These are phyloP conservation scores for Synanthedon andrenaeformis DNA, from an alignment of 2,888 invertebrate species.

Conservation along the genomic window DNA sequence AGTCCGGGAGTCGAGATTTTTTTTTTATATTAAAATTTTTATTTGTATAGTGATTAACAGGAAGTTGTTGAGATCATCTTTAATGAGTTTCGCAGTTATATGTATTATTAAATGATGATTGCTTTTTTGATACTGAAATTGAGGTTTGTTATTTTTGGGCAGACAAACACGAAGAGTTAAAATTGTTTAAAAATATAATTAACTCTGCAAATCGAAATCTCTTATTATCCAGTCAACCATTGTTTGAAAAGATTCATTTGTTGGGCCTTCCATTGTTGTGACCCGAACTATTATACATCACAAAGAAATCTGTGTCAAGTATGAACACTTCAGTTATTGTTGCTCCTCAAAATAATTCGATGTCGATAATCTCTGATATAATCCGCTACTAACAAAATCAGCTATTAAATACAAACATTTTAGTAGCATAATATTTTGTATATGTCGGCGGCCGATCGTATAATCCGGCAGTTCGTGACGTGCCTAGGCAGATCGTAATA, in stretches of 20 bases:
- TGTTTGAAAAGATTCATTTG: not conserved
- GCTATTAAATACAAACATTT: no score
- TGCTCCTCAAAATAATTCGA: not conserved
- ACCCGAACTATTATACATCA: not conserved
- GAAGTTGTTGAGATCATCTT: slow-evolving; percentile 12
- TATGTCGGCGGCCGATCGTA: no score
- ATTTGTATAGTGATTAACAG: slow-evolving; percentile 15
- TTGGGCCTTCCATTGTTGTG: not conserved
- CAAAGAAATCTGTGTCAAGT: not conserved
- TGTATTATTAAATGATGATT: not conserved
- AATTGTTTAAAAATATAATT: no score
- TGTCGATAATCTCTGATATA: not conserved
- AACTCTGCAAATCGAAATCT: no score
- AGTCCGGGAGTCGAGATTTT: slow-evolving; percentile 19
- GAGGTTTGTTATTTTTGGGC: not conserved
- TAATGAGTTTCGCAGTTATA: slow-evolving; percentile 3
- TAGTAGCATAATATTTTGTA: no score
- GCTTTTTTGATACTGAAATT: slow-evolving; percentile 6
- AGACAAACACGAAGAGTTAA: no score
- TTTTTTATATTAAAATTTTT: slow-evolving; percentile 11
- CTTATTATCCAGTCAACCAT: not conserved
- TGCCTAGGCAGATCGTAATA: no score
- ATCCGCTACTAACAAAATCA: no score
- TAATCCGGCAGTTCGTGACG: no score
- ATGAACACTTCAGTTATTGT: not conserved